These are phyloP conservation scores for Andricus grossulariae DNA, from an alignment of 1,140 invertebrate genomes.

Conservation along the genomic window DNA sequence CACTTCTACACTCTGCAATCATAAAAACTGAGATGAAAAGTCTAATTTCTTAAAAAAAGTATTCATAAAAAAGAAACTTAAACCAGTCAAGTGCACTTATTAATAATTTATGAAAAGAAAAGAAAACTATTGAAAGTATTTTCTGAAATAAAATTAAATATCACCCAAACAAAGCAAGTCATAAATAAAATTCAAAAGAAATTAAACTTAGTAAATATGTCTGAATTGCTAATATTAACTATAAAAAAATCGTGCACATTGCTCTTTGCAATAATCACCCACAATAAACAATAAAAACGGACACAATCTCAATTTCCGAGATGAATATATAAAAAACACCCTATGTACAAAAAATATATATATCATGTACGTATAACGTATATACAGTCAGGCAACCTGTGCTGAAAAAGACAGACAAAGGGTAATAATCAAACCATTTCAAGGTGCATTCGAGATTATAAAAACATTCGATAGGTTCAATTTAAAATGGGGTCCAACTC, in stretches of 20 bases:
- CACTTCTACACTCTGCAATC: slow-evolving; percentile 72
- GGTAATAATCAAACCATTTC: slow-evolving; percentile 41
- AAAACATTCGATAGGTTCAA: slow-evolving; percentile 7
- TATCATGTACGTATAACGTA: slow-evolving; percentile 43
- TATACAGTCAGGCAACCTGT: slow-evolving; percentile 66
- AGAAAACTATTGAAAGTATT: background rate
- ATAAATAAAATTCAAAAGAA: no score
- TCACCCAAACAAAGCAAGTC: no score
- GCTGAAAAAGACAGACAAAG: slow-evolving; percentile 60
- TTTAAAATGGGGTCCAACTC: background rate
- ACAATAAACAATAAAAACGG: slow-evolving; percentile 15
- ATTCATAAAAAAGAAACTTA: background rate
- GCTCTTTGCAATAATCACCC: slow-evolving; percentile 47
- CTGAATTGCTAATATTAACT: no score
- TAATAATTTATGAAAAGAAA: background rate
- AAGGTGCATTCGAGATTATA: slow-evolving; percentile 53
- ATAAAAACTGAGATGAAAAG: slow-evolving; percentile 30
- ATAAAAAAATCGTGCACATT: slow-evolving; percentile 58
- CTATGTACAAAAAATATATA: slow-evolving; percentile 33
- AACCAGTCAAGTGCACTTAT: background rate
- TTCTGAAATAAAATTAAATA: background rate
- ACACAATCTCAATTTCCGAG: background rate
- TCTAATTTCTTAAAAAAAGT: background rate
- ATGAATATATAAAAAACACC: background rate
- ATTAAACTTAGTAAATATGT: no score